A percentile compares a stretch with the other conserved stretches of the same genome.
These are phyloP conservation scores for Acanthiza pusilla DNA, from an alignment of 2,797 vertebrate species.

Conservation along the genomic window DNA sequence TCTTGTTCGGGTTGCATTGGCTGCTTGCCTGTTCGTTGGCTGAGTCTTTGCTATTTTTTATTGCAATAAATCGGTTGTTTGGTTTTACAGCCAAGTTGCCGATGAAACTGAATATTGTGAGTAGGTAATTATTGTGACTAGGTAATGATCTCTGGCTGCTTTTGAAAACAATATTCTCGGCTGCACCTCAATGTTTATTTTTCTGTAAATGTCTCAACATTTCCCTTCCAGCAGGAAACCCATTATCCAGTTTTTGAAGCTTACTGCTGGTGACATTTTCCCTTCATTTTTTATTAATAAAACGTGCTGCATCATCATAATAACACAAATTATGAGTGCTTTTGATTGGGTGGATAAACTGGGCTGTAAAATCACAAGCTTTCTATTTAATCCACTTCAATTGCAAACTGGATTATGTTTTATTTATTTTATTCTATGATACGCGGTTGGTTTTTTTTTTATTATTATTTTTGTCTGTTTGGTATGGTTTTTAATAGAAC, in stretches of 20 bases:
- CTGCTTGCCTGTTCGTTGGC: neutral
- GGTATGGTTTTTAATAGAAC: neutral
- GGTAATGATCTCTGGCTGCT: neutral
- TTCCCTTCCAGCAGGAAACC: neutral
- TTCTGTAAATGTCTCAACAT: neutral
- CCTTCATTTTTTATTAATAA: slow-evolving; percentile 7
- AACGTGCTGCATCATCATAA: neutral
- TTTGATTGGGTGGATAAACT: neutral
- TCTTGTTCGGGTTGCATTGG: neutral
- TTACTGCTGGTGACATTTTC: neutral
- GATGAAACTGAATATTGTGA: neutral
- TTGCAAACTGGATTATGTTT: neutral
- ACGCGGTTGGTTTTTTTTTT: no score
- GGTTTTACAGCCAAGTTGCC: neutral
- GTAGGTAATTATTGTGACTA: neutral
- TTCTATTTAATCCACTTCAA: neutral
- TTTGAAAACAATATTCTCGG: neutral
- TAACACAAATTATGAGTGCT: neutral
- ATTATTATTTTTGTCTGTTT: fast-evolving
- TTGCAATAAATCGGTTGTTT: neutral
- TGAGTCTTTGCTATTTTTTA: neutral
- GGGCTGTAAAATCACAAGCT: neutral
- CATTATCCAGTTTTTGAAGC: neutral
- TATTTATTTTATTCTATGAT: neutral
- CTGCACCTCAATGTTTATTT: neutral